phyloP scores from a whole-genome alignment of 2,797 vertebrate genomes.

The Fistularia tabacaria region DNA sequence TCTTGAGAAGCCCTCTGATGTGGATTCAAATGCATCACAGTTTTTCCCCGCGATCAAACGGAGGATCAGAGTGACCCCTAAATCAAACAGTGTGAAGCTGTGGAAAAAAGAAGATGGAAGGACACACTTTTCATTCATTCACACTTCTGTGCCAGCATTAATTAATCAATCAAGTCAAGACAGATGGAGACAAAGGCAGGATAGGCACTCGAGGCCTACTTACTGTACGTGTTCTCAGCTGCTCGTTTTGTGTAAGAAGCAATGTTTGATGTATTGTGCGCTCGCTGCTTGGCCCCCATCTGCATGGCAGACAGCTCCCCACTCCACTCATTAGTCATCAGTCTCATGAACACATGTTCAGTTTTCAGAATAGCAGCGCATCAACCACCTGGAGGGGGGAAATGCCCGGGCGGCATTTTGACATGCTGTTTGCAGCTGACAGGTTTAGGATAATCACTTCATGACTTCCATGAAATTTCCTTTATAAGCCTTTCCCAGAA shows the following conservation, averaged over 20 bases:
- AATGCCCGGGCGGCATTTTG: slow-evolving; percentile 45
- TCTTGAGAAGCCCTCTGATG: too few species aligned
- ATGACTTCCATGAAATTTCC: slow-evolving; percentile 48
- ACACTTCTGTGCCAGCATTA: too few species aligned
- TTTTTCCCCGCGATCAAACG: too few species aligned
- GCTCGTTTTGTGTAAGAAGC: neutral
- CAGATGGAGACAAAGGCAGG: too few species aligned
- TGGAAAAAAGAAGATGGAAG: too few species aligned
- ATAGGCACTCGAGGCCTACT: too few species aligned
- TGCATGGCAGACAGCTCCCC: slow-evolving; percentile 1
- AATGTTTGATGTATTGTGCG: slow-evolving; percentile 5
- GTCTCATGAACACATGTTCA: slow-evolving; percentile 45
- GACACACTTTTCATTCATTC: too few species aligned
- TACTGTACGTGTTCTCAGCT: neutral
- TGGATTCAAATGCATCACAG: too few species aligned
- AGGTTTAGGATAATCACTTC: slow-evolving; percentile 62
- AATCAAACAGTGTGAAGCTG: too few species aligned
- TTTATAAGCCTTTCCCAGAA: slow-evolving; percentile 50
- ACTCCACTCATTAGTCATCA: slow-evolving; percentile 31
- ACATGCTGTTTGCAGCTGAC: slow-evolving; percentile 60
- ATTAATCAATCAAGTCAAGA: too few species aligned
- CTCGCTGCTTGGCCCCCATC: slow-evolving; percentile 18
- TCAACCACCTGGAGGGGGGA: slow-evolving; percentile 45
- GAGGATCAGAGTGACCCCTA: too few species aligned
- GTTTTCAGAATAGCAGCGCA: slow-evolving; percentile 26